Evolutionary conservation across 2,888 invertebrate genomes (phyloP).

Genomic region (Sturmia bella): DNA sequence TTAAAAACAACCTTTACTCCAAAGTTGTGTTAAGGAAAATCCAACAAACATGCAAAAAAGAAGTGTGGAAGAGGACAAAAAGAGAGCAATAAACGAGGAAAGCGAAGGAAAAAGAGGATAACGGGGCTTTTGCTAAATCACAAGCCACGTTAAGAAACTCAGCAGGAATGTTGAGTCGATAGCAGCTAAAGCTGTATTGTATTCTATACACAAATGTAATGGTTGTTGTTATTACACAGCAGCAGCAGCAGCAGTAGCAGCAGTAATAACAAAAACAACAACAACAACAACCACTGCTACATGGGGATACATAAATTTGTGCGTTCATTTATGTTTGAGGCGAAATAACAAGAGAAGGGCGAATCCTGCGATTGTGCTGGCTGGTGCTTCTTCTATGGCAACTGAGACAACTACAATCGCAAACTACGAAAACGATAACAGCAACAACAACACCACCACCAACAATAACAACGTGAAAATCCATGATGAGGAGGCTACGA

Average conservation of each 20-base stretch:
- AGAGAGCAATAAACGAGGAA: constrained; percentile 40
- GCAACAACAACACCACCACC: constrained; percentile 8
- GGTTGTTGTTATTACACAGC: constrained; percentile 46
- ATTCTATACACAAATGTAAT: constrained; percentile 45
- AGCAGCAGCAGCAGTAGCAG: constrained; percentile 39
- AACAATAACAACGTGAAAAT: constrained; percentile 45
- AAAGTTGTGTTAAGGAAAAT: constrained; percentile 50
- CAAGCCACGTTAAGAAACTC: constrained; percentile 61
- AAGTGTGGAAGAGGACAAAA: constrained; percentile 14
- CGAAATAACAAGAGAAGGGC: constrained; percentile 58
- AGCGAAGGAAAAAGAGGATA: constrained; percentile 20
- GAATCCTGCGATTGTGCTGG: constrained; percentile 58
- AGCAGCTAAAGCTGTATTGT: constrained; percentile 57
- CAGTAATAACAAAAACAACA: constrained; percentile 24
- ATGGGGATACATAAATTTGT: constrained; percentile 22
- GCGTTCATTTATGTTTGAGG: constrained; percentile 52
- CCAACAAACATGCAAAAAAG: constrained; percentile 23
- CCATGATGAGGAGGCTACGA: constrained; percentile 59
- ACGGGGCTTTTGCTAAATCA: constrained; percentile 52
- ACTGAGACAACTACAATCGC: constrained; percentile 50
- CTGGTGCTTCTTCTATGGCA: constrained; percentile 40
- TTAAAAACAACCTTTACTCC: constrained; percentile 21
- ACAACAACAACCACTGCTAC: constrained; percentile 12
- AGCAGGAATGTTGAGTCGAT: constrained; percentile 63
- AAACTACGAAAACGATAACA: constrained; percentile 29